Evolutionary conservation across 2,888 invertebrate genomes (phyloP).

Genomic region (Plebejus melissa): DNA sequence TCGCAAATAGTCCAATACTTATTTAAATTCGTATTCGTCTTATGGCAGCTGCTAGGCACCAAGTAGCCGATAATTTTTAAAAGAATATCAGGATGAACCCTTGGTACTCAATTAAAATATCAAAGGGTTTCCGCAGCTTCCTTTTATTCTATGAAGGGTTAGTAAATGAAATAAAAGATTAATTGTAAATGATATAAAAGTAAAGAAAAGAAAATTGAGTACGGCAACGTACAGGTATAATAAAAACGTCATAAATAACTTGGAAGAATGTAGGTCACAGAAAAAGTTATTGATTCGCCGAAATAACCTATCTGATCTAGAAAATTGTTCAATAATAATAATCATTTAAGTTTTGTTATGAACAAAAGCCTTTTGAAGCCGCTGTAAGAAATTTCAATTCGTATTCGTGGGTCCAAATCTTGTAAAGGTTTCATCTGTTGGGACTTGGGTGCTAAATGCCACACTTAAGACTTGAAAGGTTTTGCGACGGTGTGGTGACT

Average conservation of each 20-base stretch:
- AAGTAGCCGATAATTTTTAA: not conserved
- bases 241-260: not conserved
- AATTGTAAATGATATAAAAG: too few species aligned
- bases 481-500: not conserved
- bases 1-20: not conserved
- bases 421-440: not conserved
- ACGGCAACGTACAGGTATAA: too few species aligned
- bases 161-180: not conserved
- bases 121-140: not conserved
- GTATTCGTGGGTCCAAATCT: not conserved
- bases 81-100: not conserved
- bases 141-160: not conserved
- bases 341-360: not conserved
- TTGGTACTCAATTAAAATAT: slow-evolving; percentile 4
- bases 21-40: not conserved
- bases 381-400: not conserved
- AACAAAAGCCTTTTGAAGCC: not conserved
- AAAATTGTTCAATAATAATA: not conserved
- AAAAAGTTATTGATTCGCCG: not conserved
- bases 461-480: slow-evolving; percentile 5
- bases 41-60: not conserved
- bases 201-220: too few species aligned
- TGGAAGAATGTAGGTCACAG: not conserved
- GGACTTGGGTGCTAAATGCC: not conserved
- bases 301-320: not conserved